Evolutionary conservation across 2,888 invertebrate genomes (phyloP), one percentile per base, ranked within the genome.

Genomic region (Monopis laevigella): DNA sequence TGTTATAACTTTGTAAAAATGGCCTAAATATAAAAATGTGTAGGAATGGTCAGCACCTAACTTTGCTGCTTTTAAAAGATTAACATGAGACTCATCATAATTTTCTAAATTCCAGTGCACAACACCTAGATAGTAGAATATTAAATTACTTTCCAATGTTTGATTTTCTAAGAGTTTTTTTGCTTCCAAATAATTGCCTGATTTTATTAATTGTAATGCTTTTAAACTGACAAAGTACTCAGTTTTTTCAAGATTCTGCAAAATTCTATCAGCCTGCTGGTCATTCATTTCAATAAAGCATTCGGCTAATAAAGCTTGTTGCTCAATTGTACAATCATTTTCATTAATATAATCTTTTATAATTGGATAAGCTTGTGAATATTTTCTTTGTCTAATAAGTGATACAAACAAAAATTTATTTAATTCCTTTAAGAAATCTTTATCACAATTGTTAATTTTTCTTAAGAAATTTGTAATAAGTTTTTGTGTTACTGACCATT

Each of bases 1-100:
- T 43, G 84, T 83, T 27, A 81, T 67, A 38, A 83, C 62, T 45
- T 82, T 70, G 65, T 94, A 95, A 60, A 87, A 89, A 53, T 86
- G 82, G 1, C 94, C 96, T 46, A 96, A 75, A 60, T 88, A 85
- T 21, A 88, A 67, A 62, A 93, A 93, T 49, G 88, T 88, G 39
- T 86, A 81, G 51, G 87, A 86, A 67, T 88, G 86, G 54, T 88
- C 85, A n/a, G 90, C 86, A 59, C 92, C 87, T 8, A 87, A 62
- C 62, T 92, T 87, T 1, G 88, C 86, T 36, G 88, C 86, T 77
- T 84, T 89, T 3, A 91, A 62, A 52, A 90, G 83, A 46, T 84
- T 83, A 44, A 84, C 69, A 21, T 89, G 68, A 48, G 87, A 84
- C 48, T 86, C 84, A 21, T 84, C 80, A 64, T 81, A 84, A 44